phyloP scores from a whole-genome alignment of 2,113 vertebrate species.

The Atractosteus spatula region DNA sequence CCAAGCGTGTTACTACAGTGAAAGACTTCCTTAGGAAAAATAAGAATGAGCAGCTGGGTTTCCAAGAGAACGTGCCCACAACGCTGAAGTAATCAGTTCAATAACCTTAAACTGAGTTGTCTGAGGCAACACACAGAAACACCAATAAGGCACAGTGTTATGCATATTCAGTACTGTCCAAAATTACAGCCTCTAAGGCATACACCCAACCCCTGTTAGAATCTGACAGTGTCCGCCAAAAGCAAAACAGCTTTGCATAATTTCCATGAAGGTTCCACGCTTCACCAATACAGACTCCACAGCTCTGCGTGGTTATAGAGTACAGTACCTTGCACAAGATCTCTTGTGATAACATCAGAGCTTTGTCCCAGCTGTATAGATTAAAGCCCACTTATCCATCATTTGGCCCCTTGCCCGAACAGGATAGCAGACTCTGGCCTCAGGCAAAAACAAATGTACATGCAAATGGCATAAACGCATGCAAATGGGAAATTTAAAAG shows the following conservation, averaged over 20 bases:
- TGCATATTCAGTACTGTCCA: no score
- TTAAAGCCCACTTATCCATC: constrained; percentile 24
- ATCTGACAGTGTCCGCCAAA: constrained; percentile 8
- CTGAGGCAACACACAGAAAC: no score
- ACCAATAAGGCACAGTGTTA: no score
- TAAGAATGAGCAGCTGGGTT: constrained; percentile 27
- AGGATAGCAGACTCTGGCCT: constrained; percentile 32
- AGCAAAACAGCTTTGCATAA: constrained; percentile 26
- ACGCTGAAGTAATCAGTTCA: constrained; percentile 37
- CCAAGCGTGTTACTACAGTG: constrained; percentile 67
- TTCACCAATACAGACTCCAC: constrained; percentile 15
- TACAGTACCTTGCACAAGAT: constrained; percentile 27
- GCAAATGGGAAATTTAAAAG: constrained; percentile 33
- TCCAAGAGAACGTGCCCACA: constrained; percentile 31
- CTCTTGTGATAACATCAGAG: constrained; percentile 38
- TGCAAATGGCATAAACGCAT: constrained; percentile 20
- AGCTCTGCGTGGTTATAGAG: constrained; percentile 13
- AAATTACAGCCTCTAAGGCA: no score
- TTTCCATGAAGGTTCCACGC: constrained; percentile 14
- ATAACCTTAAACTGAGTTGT: neutral
- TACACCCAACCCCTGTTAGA: no score
- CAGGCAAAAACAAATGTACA: neutral
- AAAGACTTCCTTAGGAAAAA: constrained; percentile 56
- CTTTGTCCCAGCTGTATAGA: constrained; percentile 49
- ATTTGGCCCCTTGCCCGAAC: constrained; percentile 31